Conservation (phyloP, 2,113 vertebrate species). For the Labeo rohita region DNA sequence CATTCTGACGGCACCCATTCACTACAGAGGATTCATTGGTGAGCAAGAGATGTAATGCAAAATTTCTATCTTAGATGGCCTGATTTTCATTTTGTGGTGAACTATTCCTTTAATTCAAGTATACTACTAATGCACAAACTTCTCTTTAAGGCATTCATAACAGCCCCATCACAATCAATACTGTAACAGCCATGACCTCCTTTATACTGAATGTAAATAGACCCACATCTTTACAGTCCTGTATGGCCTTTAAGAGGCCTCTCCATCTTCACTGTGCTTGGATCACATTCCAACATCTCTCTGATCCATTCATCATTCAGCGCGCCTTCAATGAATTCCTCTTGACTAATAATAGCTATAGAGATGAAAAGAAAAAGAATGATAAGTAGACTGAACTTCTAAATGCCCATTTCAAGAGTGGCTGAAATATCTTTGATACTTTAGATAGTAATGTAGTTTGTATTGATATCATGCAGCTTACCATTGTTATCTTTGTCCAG, state of each 20-base stretch:
- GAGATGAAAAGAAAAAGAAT: not conserved
- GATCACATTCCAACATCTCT: conserved; percentile 79
- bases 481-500: conserved; percentile 79
- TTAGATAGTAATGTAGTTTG: not conserved
- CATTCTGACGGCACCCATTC: no score
- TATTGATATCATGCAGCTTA: conserved; percentile 50
- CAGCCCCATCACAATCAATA: not conserved
- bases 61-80: no score
- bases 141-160: not conserved
- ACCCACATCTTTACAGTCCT: conserved; percentile 23
- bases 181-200: not conserved
- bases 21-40: no score
- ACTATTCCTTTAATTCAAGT: not conserved
- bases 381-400: not conserved
- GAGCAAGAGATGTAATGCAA: no score
- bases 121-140: not conserved
- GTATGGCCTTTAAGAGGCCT: conserved; percentile 58
- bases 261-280: conserved; percentile 69
- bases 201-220: not conserved
- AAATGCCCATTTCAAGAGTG: not conserved
- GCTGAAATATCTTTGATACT: not conserved
- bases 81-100: not conserved
- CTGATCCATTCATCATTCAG: conserved; percentile 76
- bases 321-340: conserved; percentile 76
- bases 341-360: conserved; percentile 74